Evolutionary conservation across 1,140 invertebrate species (phyloP).

Genomic region (Lordiphosa stackelbergi): DNA sequence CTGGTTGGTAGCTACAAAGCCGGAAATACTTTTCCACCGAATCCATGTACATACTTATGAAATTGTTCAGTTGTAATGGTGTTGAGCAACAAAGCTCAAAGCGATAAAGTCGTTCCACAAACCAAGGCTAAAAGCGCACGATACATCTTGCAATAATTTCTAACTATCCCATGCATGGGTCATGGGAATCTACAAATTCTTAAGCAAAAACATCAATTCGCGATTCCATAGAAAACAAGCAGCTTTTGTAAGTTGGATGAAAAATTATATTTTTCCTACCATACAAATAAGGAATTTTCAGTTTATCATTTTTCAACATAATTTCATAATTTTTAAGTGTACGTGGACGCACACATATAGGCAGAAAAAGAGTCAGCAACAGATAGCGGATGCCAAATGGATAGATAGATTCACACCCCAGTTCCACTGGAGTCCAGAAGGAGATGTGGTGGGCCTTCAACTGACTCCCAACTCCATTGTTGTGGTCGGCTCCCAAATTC

Average conservation of each 20-base stretch:
- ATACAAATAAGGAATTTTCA: slow-evolving; percentile 52
- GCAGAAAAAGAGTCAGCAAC: neutral
- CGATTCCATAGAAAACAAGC: neutral
- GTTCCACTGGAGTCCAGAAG: slow-evolving; percentile 32
- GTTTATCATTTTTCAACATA: slow-evolving; percentile 46
- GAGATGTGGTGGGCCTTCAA: too few relatives aligned
- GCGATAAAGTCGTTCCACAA: too few relatives aligned
- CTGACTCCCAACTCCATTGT: slow-evolving; percentile 3
- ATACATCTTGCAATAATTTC: too few relatives aligned
- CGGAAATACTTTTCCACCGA: too few relatives aligned
- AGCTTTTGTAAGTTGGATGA: slow-evolving; percentile 26
- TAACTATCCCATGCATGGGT: neutral
- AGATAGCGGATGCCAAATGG: slow-evolving; percentile 2
- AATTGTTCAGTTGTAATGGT: too few relatives aligned
- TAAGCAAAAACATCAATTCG: too few relatives aligned
- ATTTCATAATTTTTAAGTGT: slow-evolving; percentile 66
- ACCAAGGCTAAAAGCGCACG: too few relatives aligned
- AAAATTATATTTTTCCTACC: slow-evolving; percentile 59
- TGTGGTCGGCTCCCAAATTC: slow-evolving; percentile 1
- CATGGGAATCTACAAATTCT: too few relatives aligned
- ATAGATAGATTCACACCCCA: slow-evolving; percentile 19
- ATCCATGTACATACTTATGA: too few relatives aligned
- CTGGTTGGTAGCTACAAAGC: too few relatives aligned
- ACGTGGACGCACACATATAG: slow-evolving; percentile 19
- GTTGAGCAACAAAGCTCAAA: too few relatives aligned